Percentiles rank a stretch among this genome's conserved stretches.
Evolutionary conservation across 2,113 vertebrate genomes (phyloP).

Genomic region (Aepyceros melampus): DNA sequence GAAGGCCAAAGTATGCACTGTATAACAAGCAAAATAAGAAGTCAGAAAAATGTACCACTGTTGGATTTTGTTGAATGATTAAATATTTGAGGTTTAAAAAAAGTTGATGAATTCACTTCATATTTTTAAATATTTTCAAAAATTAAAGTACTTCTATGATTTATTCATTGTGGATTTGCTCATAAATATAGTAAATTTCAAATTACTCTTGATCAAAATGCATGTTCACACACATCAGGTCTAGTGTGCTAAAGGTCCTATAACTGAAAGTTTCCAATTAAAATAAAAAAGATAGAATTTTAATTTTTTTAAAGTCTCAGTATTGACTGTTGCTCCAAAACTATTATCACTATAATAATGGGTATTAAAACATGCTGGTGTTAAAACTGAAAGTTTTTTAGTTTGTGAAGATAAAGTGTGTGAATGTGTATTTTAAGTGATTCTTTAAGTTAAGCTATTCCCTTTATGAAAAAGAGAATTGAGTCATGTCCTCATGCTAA

Average conservation of each 20-base stretch:
- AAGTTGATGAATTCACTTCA: conserved; percentile 4
- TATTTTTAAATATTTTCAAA: conserved; percentile 4
- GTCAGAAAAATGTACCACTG: neutral
- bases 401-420: conserved; percentile 5
- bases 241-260: neutral
- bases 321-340: conserved; percentile 34
- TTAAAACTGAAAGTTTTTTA: conserved; percentile 26
- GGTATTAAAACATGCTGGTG: conserved; percentile 15
- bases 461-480: conserved; percentile 31
- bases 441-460: conserved; percentile 23
- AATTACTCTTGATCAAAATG: conserved; percentile 32
- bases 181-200: conserved; percentile 10
- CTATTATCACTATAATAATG: neutral
- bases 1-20: neutral
- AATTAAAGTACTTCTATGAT: conserved; percentile 11
- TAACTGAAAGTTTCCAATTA: conserved; percentile 39
- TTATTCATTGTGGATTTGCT: conserved; percentile 41
- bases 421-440: neutral
- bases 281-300: conserved; percentile 57
- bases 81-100: conserved; percentile 35
- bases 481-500: neutral
- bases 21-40: conserved; percentile 40
- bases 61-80: conserved; percentile 36
- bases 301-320: conserved; percentile 46
- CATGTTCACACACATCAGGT: neutral